Percentiles rank a stretch among this genome's conserved stretches.
Evolutionary conservation across 2,113 vertebrate species (phyloP).

Genomic region (Eretmochelys imbricata): DNA sequence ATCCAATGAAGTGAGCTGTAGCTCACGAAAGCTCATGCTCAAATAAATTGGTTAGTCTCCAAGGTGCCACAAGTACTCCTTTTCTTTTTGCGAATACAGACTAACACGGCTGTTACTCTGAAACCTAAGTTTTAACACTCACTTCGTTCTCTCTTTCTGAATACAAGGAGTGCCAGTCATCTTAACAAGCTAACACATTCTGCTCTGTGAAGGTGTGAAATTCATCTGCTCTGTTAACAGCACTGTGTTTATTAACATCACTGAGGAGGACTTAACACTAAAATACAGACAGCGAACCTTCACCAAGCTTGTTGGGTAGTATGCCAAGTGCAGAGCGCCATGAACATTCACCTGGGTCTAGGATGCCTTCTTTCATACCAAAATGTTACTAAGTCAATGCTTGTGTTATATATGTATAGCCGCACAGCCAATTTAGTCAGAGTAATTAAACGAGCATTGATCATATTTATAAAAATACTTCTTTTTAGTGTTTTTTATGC

Average conservation of each 20-base stretch:
- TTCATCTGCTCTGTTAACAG: conserved; percentile 41
- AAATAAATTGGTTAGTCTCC: no score
- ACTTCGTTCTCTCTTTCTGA: background rate
- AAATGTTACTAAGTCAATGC: background rate
- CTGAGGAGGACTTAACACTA: background rate
- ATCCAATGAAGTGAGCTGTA: no score
- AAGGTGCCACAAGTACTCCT: no score
- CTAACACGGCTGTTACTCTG: no score
- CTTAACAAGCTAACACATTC: background rate
- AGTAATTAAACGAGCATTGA: background rate
- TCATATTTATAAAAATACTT: background rate
- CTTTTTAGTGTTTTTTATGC: background rate
- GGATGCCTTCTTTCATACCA: background rate
- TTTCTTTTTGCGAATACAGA: no score
- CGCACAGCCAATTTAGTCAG: background rate
- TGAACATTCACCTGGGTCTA: background rate
- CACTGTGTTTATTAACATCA: conserved; percentile 26
- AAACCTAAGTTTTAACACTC: background rate
- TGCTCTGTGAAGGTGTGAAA: background rate
- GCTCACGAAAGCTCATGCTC: no score
- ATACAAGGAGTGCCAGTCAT: background rate
- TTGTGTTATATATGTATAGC: background rate
- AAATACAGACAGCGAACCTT: conserved; percentile 4
- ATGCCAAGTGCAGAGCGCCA: background rate
- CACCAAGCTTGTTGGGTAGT: background rate